Percentiles rank a stretch among this genome's conserved stretches.
phyloP scores from a whole-genome alignment of 2,888 invertebrate genomes.

The Drosophila antonietae region DNA sequence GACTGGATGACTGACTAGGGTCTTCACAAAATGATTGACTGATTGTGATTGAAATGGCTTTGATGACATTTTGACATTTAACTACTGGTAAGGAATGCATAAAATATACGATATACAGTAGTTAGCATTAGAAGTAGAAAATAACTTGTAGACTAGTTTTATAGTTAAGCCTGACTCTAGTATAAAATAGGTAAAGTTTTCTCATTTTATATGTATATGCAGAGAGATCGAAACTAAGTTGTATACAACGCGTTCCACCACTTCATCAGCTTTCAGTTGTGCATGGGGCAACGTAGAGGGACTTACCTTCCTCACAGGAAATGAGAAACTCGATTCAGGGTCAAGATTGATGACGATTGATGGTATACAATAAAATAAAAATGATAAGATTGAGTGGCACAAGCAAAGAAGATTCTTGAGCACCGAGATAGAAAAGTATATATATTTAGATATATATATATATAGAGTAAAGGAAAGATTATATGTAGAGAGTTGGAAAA shows the following conservation, averaged over 20 bases:
- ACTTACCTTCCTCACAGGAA: conserved; percentile 54
- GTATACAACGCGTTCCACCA: conserved; percentile 6
- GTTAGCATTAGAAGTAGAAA: conserved; percentile 46
- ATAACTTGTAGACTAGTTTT: conserved; percentile 44
- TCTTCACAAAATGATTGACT: conserved; percentile 20
- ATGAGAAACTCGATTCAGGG: conserved; percentile 19
- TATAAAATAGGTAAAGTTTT: conserved; percentile 27
- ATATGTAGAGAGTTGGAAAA: conserved; percentile 41
- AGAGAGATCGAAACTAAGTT: conserved; percentile 8
- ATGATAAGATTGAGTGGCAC: conserved; percentile 28
- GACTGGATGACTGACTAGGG: conserved; percentile 21
- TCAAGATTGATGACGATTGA: conserved; percentile 32
- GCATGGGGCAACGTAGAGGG: conserved; percentile 35
- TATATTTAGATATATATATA: conserved; percentile 11
- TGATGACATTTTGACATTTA: conserved; percentile 11
- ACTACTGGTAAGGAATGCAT: conserved; percentile 40
- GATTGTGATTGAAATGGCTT: conserved; percentile 36
- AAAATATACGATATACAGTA: conserved; percentile 33
- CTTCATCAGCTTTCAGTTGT: conserved; percentile 7
- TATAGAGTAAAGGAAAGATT: conserved; percentile 30
- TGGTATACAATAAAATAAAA: conserved; percentile 20
- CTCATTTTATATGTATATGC: not conserved
- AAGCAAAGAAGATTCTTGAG: conserved; percentile 43
- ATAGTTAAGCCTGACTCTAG: conserved; percentile 60
- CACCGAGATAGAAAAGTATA: conserved; percentile 13